phyloP scores from a whole-genome alignment of 2,888 invertebrate genomes.

The Agrotis ipsilon region DNA sequence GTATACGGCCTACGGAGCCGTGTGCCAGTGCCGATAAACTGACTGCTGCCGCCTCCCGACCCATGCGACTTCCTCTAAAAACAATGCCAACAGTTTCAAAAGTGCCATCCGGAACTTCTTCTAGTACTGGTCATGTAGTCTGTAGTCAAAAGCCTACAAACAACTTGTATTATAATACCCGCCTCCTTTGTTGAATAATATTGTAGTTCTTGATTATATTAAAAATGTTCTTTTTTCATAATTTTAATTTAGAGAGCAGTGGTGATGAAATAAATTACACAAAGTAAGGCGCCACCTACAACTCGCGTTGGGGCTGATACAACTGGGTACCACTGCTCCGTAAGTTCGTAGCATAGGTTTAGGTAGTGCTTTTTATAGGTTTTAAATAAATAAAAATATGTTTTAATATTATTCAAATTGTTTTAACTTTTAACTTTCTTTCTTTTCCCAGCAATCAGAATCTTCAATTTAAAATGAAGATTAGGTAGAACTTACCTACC shows the following conservation, averaged over 20 bases:
- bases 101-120: conserved; percentile 49
- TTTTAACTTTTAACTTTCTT: no score
- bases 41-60: conserved; percentile 72
- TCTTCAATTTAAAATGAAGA: no score
- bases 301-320: no score
- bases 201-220: conserved; percentile 49
- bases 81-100: conserved; percentile 52
- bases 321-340: no score
- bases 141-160: conserved; percentile 71
- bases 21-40: conserved; percentile 76
- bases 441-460: no score
- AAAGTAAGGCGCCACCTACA: no score
- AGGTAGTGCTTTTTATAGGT: no score
- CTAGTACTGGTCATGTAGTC: conserved; percentile 35
- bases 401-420: no score
- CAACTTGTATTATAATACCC: conserved; percentile 77
- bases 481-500: no score
- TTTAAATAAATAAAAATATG: no score
- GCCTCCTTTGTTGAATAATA: conserved; percentile 69
- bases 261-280: no score
- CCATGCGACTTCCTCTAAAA: conserved; percentile 59
- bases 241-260: conserved; percentile 4
- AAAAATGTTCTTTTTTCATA: conserved; percentile 23
- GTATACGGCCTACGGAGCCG: conserved; percentile 68
- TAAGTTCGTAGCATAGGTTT: no score